Evolutionary conservation across 1,140 invertebrate genomes (phyloP).

Genomic region (Drosophila setifemur): DNA sequence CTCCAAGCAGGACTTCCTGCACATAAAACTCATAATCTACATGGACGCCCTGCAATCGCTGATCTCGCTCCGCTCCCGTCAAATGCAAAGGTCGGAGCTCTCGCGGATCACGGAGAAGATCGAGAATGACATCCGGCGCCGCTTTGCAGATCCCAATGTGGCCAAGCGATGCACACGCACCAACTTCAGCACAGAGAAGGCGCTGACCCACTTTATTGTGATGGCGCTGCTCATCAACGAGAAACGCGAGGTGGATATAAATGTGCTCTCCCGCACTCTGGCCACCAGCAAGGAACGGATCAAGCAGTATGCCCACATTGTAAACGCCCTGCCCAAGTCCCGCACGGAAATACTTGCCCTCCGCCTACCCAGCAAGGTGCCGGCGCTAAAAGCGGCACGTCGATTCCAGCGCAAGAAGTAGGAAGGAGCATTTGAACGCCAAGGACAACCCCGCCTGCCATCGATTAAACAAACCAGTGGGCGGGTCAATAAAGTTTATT

Average conservation of each 20-base stretch:
- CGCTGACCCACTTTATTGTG: constrained; percentile 76
- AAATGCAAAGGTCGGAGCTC: constrained; percentile 58
- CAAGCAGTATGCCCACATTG: constrained; percentile 68
- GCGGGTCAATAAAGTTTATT: constrained; percentile 37
- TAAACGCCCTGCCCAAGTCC: constrained; percentile 61
- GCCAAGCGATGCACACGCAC: constrained; percentile 60
- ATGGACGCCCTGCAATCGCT: constrained; percentile 72
- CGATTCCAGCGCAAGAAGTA: constrained; percentile 65
- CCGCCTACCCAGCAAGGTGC: constrained; percentile 66
- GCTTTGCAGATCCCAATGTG: constrained; percentile 65
- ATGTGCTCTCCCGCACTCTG: constrained; percentile 50
- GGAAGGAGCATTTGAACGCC: not conserved
- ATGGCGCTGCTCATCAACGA: constrained; percentile 62
- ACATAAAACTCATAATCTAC: constrained; percentile 76
- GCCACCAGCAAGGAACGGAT: constrained; percentile 64
- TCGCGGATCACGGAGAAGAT: constrained; percentile 74
- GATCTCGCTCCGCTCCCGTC: constrained; percentile 54
- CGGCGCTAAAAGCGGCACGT: constrained; percentile 17
- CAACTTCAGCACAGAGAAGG: constrained; percentile 65
- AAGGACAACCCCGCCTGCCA: constrained; percentile 33
- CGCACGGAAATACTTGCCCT: constrained; percentile 52
- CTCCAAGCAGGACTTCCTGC: constrained; percentile 42
- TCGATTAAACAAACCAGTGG: constrained; percentile 59
- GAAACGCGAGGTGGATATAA: constrained; percentile 59
- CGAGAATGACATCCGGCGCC: constrained; percentile 72